These are phyloP conservation scores for Scartelaos histophorus DNA, from an alignment of 2,113 vertebrate genomes.

Conservation along the genomic window DNA sequence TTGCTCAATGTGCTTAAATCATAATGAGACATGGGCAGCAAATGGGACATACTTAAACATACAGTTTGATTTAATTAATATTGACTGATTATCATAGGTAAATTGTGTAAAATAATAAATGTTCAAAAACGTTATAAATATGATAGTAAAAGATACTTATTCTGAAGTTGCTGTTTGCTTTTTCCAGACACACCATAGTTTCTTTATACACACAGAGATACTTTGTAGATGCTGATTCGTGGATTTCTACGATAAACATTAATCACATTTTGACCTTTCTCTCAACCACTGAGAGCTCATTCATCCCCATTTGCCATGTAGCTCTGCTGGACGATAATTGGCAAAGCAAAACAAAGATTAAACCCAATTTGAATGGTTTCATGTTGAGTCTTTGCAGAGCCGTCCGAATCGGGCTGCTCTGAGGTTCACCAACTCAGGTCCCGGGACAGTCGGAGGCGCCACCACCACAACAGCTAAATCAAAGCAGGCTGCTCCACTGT, in stretches of 20 bases:
- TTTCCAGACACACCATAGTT: slow-evolving; percentile 16
- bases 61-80: too few relatives aligned
- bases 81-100: neutral
- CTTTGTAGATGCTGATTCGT: slow-evolving; percentile 24
- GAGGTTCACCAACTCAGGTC: slow-evolving; percentile 57
- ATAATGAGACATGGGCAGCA: too few relatives aligned
- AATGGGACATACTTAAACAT: too few relatives aligned
- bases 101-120: neutral
- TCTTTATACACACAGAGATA: slow-evolving; percentile 35
- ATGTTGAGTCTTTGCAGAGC: slow-evolving; percentile 70
- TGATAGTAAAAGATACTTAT: neutral
- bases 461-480: slow-evolving; percentile 61
- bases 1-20: too few relatives aligned
- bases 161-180: neutral
- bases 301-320: slow-evolving; percentile 68
- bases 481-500: slow-evolving; percentile 67
- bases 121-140: neutral
- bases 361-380: slow-evolving; percentile 68
- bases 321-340: slow-evolving; percentile 68
- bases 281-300: slow-evolving; percentile 67
- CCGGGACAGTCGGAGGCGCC: slow-evolving; percentile 59
- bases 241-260: slow-evolving; percentile 57
- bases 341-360: slow-evolving; percentile 74
- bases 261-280: slow-evolving; percentile 64
- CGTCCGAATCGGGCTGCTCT: slow-evolving; percentile 51